A percentile compares a stretch with the other conserved stretches of the same genome.
Evolutionary conservation across 2,113 vertebrate genomes (phyloP).

Genomic region (Acrocephalus arundinaceus): DNA sequence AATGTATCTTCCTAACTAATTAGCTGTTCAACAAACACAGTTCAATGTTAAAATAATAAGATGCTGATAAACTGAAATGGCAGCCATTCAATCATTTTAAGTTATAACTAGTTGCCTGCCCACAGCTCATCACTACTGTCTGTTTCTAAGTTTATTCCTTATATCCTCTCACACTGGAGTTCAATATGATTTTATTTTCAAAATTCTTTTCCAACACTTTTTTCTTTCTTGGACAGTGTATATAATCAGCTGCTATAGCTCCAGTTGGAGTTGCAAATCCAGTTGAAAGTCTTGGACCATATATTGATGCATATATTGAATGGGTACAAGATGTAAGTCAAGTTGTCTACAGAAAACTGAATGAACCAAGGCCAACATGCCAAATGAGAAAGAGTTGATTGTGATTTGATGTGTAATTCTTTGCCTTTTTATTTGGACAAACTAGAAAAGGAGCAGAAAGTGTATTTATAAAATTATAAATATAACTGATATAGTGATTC

Average conservation of each 20-base stretch:
- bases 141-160: neutral
- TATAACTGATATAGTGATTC: neutral
- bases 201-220: neutral
- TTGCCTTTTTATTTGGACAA: neutral
- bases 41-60: conserved; percentile 76
- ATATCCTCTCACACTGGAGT: neutral
- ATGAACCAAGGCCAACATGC: neutral
- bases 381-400: neutral
- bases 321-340: neutral
- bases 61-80: conserved; percentile 74
- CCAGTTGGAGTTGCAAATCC: neutral
- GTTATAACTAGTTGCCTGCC: conserved; percentile 48
- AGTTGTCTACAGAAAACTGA: neutral
- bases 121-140: neutral
- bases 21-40: conserved; percentile 74
- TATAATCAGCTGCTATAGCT: neutral
- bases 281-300: neutral
- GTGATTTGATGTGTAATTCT: neutral
- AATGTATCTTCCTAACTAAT: conserved; percentile 79
- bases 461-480: neutral
- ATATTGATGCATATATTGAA: neutral
- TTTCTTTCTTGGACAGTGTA: neutral
- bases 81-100: conserved; percentile 59
- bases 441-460: neutral
- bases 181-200: neutral